Base-by-base conservation (phyloP, 2,888 invertebrate genomes). In the Aspidiotus destructor region DNA sequence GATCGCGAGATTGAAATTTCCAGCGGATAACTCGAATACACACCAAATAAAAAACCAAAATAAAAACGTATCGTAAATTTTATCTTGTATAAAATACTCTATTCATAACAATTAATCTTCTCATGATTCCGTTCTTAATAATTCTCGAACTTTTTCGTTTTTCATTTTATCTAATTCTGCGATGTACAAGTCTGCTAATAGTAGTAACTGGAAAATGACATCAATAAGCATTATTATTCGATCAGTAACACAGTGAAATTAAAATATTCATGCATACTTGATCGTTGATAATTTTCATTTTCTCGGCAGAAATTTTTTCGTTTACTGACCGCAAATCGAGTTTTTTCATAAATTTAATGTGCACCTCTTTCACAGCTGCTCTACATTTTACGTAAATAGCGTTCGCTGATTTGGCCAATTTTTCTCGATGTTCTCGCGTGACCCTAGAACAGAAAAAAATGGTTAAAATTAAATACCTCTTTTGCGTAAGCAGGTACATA, bases 401-500 rank as follows among this genome's bases (percentile, higher is more conserved):
- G 79, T 92, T 94, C 0, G 96, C 95, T 81, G 86, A 90, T 79
- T 92, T 93, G 0, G 90, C 86, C 70, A 98, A 80, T 70, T 82
- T 84, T 79, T 96, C 95, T 72, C 97, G 82, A 75, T 95, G 89
- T 76, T 98, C 96, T 76, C 89, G 89, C 0, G 97, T 96, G 0
- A 98, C 88, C 78, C 85, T 84, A 74, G 42, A 28, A 28, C 28
- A 28, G 28, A 28, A 28, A 28, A 28, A 28, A 28, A 3, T 5
- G 28, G 28, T 28, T 5, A 54, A 54, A 28, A 54, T 55, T n/a
- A 10, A 40, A 65, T 7, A 60, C 41, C 9, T 11, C 42, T 13
- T 10, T 17, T 11, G n/a, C 8, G 13, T 8, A 55, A 55, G 16
- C 9, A 13, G n/a, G 41, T 13, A 17, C 17, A 58, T n/a, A 17